phyloP scores from a whole-genome alignment of 1,140 invertebrate genomes.

The Zaprionus nigranus region DNA sequence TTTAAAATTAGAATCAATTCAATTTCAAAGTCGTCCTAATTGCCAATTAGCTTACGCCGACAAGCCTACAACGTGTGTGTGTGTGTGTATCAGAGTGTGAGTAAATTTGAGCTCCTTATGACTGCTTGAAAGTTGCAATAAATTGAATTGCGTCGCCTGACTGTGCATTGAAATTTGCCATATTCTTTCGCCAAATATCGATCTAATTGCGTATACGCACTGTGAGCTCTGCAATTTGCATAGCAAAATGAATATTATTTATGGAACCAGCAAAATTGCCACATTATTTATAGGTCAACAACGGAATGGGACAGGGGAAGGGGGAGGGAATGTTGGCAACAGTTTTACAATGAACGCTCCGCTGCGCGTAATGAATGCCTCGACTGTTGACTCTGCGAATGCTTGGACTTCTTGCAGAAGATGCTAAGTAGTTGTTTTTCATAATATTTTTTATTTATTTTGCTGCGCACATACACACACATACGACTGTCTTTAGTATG shows the following conservation, averaged over 20 bases:
- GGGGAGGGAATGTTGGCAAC: slow-evolving; percentile 8
- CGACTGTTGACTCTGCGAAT: slow-evolving; percentile 29
- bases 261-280: slow-evolving; percentile 63
- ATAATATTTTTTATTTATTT: slow-evolving; percentile 68
- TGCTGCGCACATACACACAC: slow-evolving; percentile 18
- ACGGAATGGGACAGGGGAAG: background rate
- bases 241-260: slow-evolving; percentile 72
- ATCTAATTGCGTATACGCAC: slow-evolving; percentile 36
- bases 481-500: slow-evolving; percentile 56
- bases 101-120: background rate
- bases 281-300: slow-evolving; percentile 75
- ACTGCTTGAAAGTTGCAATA: slow-evolving; percentile 25
- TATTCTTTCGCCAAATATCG: slow-evolving; percentile 8
- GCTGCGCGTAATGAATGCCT: slow-evolving; percentile 46
- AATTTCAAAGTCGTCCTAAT: background rate
- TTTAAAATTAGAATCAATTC: background rate
- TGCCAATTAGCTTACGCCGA: background rate
- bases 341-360: slow-evolving; percentile 50
- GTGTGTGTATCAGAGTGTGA: background rate
- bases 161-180: slow-evolving; percentile 25
- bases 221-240: slow-evolving; percentile 56
- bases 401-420: too few species aligned
- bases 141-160: slow-evolving; percentile 13
- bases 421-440: slow-evolving; percentile 36
- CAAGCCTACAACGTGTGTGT: background rate